phyloP scores from a whole-genome alignment of 1,140 invertebrate genomes.

The Drosophila gunungcola region DNA sequence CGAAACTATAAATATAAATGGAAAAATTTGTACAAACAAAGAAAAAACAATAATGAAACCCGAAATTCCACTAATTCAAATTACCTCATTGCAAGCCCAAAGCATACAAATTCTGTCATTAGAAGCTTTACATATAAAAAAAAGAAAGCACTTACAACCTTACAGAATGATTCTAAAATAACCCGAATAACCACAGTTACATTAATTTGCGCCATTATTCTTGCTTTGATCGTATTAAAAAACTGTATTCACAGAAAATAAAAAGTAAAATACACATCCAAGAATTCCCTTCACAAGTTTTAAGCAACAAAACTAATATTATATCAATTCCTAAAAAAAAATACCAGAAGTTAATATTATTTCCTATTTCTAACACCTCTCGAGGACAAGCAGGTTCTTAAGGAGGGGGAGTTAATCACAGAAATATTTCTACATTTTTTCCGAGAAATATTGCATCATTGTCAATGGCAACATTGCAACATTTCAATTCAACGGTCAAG shows the following conservation, averaged over 20 bases:
- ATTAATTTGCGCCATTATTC: background rate
- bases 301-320: no score
- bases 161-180: background rate
- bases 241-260: background rate
- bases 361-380: no score
- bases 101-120: no score
- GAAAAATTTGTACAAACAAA: background rate
- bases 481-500: background rate
- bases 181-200: background rate
- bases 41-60: conserved; percentile 4
- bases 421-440: no score
- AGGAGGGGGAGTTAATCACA: no score
- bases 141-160: background rate
- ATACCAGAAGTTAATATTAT: no score
- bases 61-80: background rate
- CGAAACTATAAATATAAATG: background rate
- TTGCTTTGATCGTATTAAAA: background rate
- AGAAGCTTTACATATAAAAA: background rate
- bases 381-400: no score
- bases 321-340: no score
- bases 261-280: background rate
- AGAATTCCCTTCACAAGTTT: no score
- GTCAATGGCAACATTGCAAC: background rate
- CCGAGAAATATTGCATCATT: background rate
- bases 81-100: no score